These are phyloP conservation scores for Morpho helenor DNA, from an alignment of 2,888 invertebrate species.

Conservation along the genomic window DNA sequence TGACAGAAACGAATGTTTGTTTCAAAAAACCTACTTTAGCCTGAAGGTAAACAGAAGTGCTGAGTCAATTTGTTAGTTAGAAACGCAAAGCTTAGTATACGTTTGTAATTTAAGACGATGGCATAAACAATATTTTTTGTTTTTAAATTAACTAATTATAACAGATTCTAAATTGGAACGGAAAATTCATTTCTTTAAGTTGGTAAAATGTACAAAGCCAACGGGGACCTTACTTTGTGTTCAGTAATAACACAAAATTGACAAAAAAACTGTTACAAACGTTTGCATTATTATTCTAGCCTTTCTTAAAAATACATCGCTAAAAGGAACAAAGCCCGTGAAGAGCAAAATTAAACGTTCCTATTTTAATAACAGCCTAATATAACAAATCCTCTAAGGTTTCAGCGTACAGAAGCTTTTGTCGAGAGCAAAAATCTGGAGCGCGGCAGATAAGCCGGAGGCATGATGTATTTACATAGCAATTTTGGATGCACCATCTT, in stretches of 20 bases:
- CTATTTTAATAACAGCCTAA: slow-evolving; percentile 9
- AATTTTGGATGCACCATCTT: slow-evolving; percentile 23
- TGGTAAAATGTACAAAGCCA: too few relatives aligned
- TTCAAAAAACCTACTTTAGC: slow-evolving; percentile 23
- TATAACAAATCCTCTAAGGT: slow-evolving; percentile 14
- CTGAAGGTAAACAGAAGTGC: slow-evolving; percentile 12
- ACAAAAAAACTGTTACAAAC: too few relatives aligned
- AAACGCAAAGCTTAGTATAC: slow-evolving; percentile 4
- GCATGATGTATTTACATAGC: slow-evolving; percentile 24
- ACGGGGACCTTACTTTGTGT: too few relatives aligned
- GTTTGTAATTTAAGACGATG: slow-evolving; percentile 13
- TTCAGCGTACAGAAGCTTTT: slow-evolving; percentile 15
- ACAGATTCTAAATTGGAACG: too few relatives aligned
- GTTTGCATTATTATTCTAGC: too few relatives aligned
- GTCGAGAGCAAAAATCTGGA: slow-evolving; percentile 22
- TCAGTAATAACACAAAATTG: too few relatives aligned
- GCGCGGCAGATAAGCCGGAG: slow-evolving; percentile 19
- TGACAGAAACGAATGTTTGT: slow-evolving; percentile 28
- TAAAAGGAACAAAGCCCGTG: neutral
- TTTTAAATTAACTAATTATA: too few relatives aligned
- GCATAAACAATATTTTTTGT: neutral
- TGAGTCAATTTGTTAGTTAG: slow-evolving; percentile 21
- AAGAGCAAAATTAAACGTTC: slow-evolving; percentile 3
- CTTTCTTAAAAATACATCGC: too few relatives aligned
- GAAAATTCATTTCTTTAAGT: too few relatives aligned